Evolutionary conservation across 2,888 invertebrate species (phyloP).

Genomic region (Diarsia dahlii): DNA sequence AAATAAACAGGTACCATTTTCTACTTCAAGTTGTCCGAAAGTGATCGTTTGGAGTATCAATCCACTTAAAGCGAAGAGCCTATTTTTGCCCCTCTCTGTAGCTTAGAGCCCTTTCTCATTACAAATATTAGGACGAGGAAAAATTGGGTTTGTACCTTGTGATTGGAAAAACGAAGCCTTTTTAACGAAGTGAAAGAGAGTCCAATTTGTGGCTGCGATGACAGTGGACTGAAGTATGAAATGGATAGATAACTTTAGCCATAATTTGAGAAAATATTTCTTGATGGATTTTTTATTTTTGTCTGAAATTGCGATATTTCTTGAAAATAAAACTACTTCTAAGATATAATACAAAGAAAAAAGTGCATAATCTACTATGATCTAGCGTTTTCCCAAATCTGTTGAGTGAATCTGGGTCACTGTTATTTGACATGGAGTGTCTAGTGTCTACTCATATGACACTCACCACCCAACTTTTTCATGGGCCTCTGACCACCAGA

Average conservation of each 20-base stretch:
- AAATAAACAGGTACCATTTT: not conserved
- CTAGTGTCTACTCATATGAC: not conserved
- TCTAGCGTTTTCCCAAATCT: not conserved
- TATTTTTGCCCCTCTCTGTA: conserved; percentile 20
- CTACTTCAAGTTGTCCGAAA: conserved; percentile 16
- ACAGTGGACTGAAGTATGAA: conserved; percentile 39
- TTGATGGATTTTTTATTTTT: not conserved
- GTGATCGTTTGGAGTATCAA: conserved; percentile 50
- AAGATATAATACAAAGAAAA: not conserved
- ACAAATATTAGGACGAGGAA: conserved; percentile 43
- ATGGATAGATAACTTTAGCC: conserved; percentile 4
- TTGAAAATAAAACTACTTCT: not conserved
- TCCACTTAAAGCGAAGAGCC: conserved; percentile 45
- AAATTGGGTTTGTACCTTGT: conserved; percentile 43
- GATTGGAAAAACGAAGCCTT: conserved; percentile 54
- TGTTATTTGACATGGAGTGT: no score
- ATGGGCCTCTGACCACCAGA: not conserved
- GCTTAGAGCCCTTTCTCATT: conserved; percentile 40
- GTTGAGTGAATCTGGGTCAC: not conserved
- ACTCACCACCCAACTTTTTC: not conserved
- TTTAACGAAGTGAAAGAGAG: conserved; percentile 55
- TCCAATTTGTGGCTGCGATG: conserved; percentile 38
- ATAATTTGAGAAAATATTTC: not conserved
- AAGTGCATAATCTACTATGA: not conserved
- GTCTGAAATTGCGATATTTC: no score